Evolutionary conservation across 92 coral and sea anemone species (phyloP).

Genomic region (Parazoanthus darwini): DNA sequence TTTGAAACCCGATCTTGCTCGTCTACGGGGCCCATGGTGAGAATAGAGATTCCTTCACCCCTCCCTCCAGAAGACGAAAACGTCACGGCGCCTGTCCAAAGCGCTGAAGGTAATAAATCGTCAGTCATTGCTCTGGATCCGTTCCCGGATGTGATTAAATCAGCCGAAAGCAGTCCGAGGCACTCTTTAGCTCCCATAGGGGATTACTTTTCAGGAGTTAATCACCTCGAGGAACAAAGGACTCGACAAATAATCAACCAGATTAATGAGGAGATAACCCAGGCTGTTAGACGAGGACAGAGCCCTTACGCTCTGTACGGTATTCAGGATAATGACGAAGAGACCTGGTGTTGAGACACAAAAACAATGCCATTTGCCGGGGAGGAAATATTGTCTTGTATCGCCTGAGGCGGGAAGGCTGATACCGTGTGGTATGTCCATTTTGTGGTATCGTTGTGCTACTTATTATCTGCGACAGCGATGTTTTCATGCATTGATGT

Average conservation of each 20-base stretch:
- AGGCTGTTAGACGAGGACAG: slow-evolving; percentile 86
- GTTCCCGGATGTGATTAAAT: slow-evolving; percentile 96
- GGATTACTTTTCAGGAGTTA: slow-evolving; percentile 58
- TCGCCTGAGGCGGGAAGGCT: neutral
- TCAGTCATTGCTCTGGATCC: slow-evolving; percentile 73
- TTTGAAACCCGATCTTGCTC: slow-evolving; percentile 64
- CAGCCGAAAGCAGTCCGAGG: slow-evolving; percentile 97
- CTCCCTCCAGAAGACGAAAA: slow-evolving; percentile 47
- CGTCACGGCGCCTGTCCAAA: slow-evolving; percentile 35
- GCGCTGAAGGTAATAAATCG: slow-evolving; percentile 47
- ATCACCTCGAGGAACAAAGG: slow-evolving; percentile 64
- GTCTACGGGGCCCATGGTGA: slow-evolving; percentile 82
- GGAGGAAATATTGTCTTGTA: neutral
- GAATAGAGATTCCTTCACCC: slow-evolving; percentile 73
- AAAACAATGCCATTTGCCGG: neutral
- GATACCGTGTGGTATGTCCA: neutral
- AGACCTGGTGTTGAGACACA: slow-evolving; percentile 89
- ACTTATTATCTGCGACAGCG: neutral
- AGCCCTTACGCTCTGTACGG: slow-evolving; percentile 96
- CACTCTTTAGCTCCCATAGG: slow-evolving; percentile 77
- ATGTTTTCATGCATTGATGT: slow-evolving; percentile 1
- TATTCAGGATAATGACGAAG: slow-evolving; percentile 93
- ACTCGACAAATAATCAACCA: slow-evolving; percentile 81
- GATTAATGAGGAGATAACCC: slow-evolving; percentile 85
- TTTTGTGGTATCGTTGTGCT: neutral